Evolutionary conservation across 2,113 vertebrate species (phyloP), one percentile per base, ranked within the genome.

Genomic region (Chamaetylas fuelleborni): DNA sequence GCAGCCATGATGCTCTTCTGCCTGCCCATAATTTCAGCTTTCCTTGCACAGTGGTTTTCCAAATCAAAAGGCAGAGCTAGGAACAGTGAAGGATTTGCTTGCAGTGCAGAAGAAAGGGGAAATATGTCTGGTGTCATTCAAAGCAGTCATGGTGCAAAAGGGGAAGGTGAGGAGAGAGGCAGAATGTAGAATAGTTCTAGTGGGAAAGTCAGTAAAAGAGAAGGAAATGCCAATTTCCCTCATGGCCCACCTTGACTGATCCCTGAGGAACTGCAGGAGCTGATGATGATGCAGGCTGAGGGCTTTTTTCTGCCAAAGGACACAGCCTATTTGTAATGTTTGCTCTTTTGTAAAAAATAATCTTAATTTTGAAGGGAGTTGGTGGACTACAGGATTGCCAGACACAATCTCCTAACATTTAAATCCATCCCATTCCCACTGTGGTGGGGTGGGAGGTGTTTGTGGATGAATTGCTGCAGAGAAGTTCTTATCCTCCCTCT

Each of bases 1-100:
- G 86, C 76, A 73, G 72, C 92, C 92, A 93, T 31, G 82, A 26
- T 61, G 70, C 42, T 92, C 8, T 58, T 69, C 81, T 90, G 71
- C 57, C 60, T 53, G 28, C 65, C 71, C 38, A 0, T 34, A 29
- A 83, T 54, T 83, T 38, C 76, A 90, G 20, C 79, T 88, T 69
- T 85, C 69, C 66, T 90, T 42, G 79, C 66, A 33, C 60, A 92
- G 62, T 9, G 1, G 31, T 83, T 95, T 72, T 56, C 86, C 54
- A 62, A 81, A 92, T 81, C 42, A 80, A 54, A 69, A 92, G 28
- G 57, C 69, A 90, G 87, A 82, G 66, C 38, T 43, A 5, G 54
- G 40, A 81, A 31, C 3, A 26, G 8, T 7, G 72, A 56, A 47
- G 80, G 61, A 29, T 88, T 81, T 82, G 40, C 64, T 88, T 85